These are phyloP conservation scores for Acanthosepion lycidas DNA, from an alignment of 2,888 invertebrate genomes.

Conservation along the genomic window DNA sequence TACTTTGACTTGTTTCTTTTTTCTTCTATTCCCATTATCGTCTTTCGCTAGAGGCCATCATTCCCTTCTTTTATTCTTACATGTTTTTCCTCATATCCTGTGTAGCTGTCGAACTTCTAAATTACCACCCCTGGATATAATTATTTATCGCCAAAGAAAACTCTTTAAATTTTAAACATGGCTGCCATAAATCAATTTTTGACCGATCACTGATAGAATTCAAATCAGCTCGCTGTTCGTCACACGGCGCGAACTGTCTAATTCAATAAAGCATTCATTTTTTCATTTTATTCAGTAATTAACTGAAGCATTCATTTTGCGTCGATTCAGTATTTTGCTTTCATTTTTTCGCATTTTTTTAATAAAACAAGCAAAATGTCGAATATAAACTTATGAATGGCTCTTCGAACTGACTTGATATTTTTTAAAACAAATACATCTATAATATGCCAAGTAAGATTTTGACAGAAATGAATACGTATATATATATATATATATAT, in stretches of 20 bases:
- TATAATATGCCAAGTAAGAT: too few relatives aligned
- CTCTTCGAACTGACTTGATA: background rate
- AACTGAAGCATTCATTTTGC: background rate
- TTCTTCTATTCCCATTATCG: background rate
- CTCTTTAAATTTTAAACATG: conserved; percentile 11
- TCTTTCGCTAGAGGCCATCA: background rate
- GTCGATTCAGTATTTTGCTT: background rate
- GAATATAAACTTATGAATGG: background rate
- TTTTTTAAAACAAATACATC: too few relatives aligned
- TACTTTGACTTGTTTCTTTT: background rate
- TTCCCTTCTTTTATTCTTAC: background rate
- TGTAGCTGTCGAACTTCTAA: background rate
- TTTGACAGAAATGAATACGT: too few relatives aligned
- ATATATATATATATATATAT: too few relatives aligned
- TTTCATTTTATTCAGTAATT: background rate
- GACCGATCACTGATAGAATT: background rate
- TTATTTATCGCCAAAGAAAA: background rate
- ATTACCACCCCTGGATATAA: background rate
- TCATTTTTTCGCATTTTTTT: background rate
- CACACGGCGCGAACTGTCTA: background rate
- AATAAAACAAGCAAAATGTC: background rate
- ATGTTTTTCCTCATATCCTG: background rate
- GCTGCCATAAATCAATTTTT: conserved; percentile 11
- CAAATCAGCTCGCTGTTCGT: background rate
- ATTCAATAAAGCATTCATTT: background rate